Conservation (phyloP, 2,797 vertebrate species). For the Lacerta bilineata region DNA sequence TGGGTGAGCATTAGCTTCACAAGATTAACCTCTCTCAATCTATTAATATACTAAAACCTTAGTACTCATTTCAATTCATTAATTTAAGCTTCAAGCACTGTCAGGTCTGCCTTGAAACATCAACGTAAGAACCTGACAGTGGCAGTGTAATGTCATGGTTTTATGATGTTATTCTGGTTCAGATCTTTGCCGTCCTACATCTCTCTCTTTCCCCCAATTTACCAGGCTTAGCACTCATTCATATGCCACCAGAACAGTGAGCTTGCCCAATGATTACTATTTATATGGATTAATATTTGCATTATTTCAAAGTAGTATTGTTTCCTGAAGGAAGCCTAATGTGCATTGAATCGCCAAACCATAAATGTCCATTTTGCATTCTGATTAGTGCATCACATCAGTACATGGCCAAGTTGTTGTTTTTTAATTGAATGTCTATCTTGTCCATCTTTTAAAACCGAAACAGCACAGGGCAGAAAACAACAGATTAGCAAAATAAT, state of each 20-base stretch:
- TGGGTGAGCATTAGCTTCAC: neutral
- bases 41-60: neutral
- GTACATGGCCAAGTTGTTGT: neutral
- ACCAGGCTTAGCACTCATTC: neutral
- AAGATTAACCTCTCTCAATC: neutral
- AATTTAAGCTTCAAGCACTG: constrained; percentile 1
- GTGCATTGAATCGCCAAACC: neutral
- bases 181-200: neutral
- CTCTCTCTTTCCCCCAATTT: neutral
- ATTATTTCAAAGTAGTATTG: neutral
- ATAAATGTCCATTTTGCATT: neutral
- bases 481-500: too few relatives aligned
- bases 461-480: too few relatives aligned
- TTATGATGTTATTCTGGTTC: neutral
- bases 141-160: neutral
- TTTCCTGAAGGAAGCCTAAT: neutral
- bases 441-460: too few relatives aligned
- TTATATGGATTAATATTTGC: neutral
- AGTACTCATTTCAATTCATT: neutral
- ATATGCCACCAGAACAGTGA: neutral
- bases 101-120: neutral
- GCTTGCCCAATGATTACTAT: neutral
- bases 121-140: neutral
- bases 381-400: neutral
- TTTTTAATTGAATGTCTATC: too few relatives aligned